Conservation (phyloP, 2,888 invertebrate species). For the Lasioglossum pauxillum region DNA sequence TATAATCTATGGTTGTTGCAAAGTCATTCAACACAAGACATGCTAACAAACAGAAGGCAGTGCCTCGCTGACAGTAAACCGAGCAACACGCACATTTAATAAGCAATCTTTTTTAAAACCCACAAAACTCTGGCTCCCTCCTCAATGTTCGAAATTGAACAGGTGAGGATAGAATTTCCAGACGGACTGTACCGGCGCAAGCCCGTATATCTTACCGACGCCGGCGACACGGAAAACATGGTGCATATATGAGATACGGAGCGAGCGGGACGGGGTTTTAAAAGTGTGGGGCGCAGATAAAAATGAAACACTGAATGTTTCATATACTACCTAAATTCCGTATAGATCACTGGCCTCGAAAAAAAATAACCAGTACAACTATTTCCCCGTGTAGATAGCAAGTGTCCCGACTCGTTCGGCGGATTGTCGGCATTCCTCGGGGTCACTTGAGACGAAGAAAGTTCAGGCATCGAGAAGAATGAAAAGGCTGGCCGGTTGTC, state of each 20-base stretch:
- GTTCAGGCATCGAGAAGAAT: neutral
- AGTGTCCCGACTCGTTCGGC: neutral
- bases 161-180: neutral
- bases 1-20: too few relatives aligned
- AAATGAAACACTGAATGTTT: slow-evolving; percentile 7
- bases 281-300: neutral
- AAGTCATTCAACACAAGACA: too few relatives aligned
- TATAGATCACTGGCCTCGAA: neutral
- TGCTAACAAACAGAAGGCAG: too few relatives aligned
- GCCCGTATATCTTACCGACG: slow-evolving; percentile 1
- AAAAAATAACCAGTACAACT: neutral
- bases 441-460: neutral
- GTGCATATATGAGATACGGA: slow-evolving; percentile 7
- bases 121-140: neutral
- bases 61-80: too few relatives aligned
- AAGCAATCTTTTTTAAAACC: too few relatives aligned
- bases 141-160: neutral
- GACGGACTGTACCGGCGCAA: neutral
- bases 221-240: slow-evolving; percentile 10
- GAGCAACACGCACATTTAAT: too few relatives aligned
- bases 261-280: neutral
- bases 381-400: neutral
- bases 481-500: neutral
- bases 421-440: neutral
- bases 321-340: slow-evolving; percentile 2